Percentiles rank a stretch among this genome's conserved stretches.
Evolutionary conservation across 2,797 vertebrate genomes (phyloP).

Genomic region (Microctenopoma lineatum): DNA sequence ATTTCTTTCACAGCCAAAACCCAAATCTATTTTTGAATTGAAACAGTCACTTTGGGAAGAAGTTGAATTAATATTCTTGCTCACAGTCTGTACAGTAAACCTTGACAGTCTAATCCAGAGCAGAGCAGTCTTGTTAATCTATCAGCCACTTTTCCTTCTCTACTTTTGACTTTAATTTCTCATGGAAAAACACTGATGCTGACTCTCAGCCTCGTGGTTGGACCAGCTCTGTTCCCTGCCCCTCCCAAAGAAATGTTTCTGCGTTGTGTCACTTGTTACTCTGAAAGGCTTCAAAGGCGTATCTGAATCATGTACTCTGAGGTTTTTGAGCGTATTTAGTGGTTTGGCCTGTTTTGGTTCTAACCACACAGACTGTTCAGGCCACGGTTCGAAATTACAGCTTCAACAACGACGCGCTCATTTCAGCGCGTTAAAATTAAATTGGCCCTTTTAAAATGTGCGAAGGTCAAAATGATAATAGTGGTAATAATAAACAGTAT

Average conservation of each 20-base stretch:
- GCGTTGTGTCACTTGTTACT: constrained; percentile 72
- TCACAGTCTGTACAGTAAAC: constrained; percentile 27
- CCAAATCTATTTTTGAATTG: constrained; percentile 47
- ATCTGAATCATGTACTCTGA: constrained; percentile 57
- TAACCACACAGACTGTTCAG: constrained; percentile 32
- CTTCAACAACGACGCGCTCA: constrained; percentile 22
- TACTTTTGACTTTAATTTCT: constrained; percentile 45
- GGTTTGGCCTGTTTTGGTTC: constrained; percentile 54
- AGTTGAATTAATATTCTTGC: constrained; percentile 28
- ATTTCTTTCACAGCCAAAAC: constrained; percentile 62
- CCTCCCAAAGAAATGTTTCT: constrained; percentile 50
- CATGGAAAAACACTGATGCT: constrained; percentile 33
- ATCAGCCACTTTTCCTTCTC: constrained; percentile 40
- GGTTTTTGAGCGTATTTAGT: constrained; percentile 57
- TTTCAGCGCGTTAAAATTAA: constrained; percentile 12
- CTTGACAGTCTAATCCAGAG: constrained; percentile 40
- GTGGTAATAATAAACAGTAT: not conserved
- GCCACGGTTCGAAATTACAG: constrained; percentile 28
- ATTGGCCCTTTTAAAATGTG: constrained; percentile 15
- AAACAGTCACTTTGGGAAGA: constrained; percentile 23
- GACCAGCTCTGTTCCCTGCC: constrained; percentile 8
- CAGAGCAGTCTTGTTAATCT: constrained; percentile 47
- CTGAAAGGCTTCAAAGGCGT: constrained; percentile 60
- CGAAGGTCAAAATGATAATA: not conserved
- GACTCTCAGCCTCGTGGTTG: constrained; percentile 23